Evolutionary conservation across 2,113 vertebrate species (phyloP), one percentile per base, ranked within the genome.

Genomic region (Cyprinodon variegatus): DNA sequence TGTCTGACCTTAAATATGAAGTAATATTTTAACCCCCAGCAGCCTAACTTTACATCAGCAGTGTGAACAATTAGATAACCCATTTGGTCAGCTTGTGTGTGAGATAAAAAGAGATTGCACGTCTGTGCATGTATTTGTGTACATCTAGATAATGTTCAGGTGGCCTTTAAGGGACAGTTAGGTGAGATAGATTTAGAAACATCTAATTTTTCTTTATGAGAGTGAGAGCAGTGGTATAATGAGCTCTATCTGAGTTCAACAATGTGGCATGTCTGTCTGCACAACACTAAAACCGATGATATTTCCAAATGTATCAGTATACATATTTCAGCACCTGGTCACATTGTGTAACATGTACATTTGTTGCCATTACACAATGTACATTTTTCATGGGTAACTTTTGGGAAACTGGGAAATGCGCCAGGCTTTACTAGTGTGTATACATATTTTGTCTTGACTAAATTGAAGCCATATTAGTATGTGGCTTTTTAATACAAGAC

Each of bases 51-150:
- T 76, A 79, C 63, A 79, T 89, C 85, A 84, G 88, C 87, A 83
- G 83, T 22, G 37, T 70, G 74, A 57, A 81, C 81, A 82, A 90
- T 91, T 81, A 73, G 82, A 87, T 89, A 87, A 91, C 90, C 93
- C 93, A 81, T 64, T 83, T 79, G 82, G 72, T 88, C 79, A 73
- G 60, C 72, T 29, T 69, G 65, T 62, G 50, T 53, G 61, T 0
- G 2, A 79, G 68, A 43, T 76, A 84, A 82, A 78, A 65, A 48
- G 38, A 41, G 9, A 17, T 11, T 72, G 22, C 59, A 20, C 59
- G 17, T 68, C 36, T 45, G 12, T 70, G 59, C 38, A 61, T 72
- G 61, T 67, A 48, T 81, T 59, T 62, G 36, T 74, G 61, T 78
- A 81, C 81, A 81, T 76, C 72, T 71, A 84, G 48, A 61, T 59